Conservation (phyloP, 2,797 vertebrate species). For the Scolopax bukidnonensis region DNA sequence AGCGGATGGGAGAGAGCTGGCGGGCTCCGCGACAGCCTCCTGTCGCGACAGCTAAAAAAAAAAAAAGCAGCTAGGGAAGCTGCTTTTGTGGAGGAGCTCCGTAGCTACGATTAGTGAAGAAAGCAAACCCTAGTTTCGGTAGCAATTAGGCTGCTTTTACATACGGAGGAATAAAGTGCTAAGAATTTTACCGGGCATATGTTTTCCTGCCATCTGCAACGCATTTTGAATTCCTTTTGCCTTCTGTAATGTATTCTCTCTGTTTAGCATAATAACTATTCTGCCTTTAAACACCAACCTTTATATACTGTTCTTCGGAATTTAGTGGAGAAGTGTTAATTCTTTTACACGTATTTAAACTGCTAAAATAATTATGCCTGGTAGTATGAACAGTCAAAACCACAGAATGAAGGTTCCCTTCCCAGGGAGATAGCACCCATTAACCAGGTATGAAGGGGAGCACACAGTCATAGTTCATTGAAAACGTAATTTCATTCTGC, state of each 20-base stretch:
- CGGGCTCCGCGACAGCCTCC: slow-evolving; percentile 2
- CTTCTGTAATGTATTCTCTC: slow-evolving; percentile 21
- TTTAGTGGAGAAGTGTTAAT: slow-evolving; percentile 24
- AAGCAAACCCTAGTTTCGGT: background rate
- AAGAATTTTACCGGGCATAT: background rate
- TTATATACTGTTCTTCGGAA: background rate
- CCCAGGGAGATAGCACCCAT: slow-evolving; percentile 40
- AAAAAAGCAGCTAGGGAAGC: background rate
- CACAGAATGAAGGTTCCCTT: slow-evolving; percentile 19
- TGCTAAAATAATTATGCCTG: slow-evolving; percentile 39
- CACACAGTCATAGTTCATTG: slow-evolving; percentile 38
- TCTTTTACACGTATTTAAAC: slow-evolving; percentile 31
- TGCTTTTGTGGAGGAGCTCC: background rate
- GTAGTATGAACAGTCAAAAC: background rate
- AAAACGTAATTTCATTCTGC: slow-evolving; percentile 55
- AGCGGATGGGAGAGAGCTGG: background rate
- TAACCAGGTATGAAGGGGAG: slow-evolving; percentile 43
- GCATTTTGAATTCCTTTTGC: slow-evolving; percentile 32
- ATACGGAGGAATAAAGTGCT: background rate
- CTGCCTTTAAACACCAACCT: slow-evolving; percentile 35
- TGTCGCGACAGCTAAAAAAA: background rate
- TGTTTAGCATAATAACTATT: slow-evolving; percentile 24
- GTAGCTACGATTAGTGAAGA: background rate
- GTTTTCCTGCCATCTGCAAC: slow-evolving; percentile 33
- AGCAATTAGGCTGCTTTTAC: background rate